Evolutionary conservation across 2,113 vertebrate species (phyloP), one percentile per base, ranked within the genome.

Genomic region (Cyprinodon brontotheroides): DNA sequence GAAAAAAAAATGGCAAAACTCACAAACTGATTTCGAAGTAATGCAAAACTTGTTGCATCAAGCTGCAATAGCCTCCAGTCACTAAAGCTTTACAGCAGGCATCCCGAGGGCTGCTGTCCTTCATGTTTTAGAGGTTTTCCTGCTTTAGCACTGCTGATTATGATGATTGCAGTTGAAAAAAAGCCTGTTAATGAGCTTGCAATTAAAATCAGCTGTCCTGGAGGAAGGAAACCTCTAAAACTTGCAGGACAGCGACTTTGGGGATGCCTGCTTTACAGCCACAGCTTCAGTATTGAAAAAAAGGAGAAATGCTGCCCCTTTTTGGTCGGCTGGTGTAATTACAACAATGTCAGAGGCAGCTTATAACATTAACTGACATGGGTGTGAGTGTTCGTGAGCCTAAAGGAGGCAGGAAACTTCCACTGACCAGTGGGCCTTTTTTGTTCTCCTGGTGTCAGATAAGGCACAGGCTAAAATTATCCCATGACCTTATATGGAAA

Each of bases 401-500:
- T 70, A 86, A 87, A 73, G 0, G 0, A 62, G 69, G 11, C 60
- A n/a, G 53, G 72, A 80, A 53, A 82, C 65, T 53, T 79, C 77
- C 77, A 79, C 59, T 79, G 80, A 77, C 61, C 70, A 13, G 50
- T 36, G 40, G 82, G 37, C 61, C 73, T 62, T 78, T 79, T 84
- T 83, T 84, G 74, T 81, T 70, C 68, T 60, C 61, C 38, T 47
- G 1, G 14, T 72, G 80, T 88, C 81, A 82, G 72, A 80, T 70
- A 47, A 74, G 75, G 72, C 84, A 53, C 73, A 65, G 39, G 65
- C 77, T 90, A 92, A 91, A 89, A 84, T 84, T 90, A 91, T 68
- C 50, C 40, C 4, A 5, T 60, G 70, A 11, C 88, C 87, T 84
- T 87, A 80, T 81, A 90, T 65, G 89, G 87, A 11, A 10, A 7